phyloP scores from a whole-genome alignment of 2,888 invertebrate species.

The Andrena hattorfiana region DNA sequence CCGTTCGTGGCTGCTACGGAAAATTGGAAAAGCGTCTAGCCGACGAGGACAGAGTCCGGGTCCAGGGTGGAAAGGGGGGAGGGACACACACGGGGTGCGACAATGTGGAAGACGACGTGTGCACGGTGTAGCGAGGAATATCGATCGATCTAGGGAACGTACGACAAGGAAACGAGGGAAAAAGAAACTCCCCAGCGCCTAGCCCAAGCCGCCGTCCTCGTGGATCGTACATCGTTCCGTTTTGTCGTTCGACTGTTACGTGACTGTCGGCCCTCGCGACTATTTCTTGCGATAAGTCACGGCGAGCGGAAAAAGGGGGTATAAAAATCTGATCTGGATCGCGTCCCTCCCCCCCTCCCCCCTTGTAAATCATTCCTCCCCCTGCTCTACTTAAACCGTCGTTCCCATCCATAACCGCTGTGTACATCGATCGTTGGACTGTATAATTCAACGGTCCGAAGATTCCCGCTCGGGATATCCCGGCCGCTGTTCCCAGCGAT shows the following conservation, averaged over 20 bases:
- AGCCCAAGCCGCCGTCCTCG: constrained; percentile 17
- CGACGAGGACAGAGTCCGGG: constrained; percentile 46
- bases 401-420: constrained; percentile 38
- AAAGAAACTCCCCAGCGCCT: constrained; percentile 21
- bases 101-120: constrained; percentile 43
- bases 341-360: constrained; percentile 15
- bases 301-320: constrained; percentile 20
- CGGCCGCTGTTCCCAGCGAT: constrained; percentile 37
- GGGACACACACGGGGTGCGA: constrained; percentile 35
- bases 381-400: constrained; percentile 29
- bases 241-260: constrained; percentile 58
- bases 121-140: constrained; percentile 50
- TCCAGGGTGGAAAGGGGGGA: neutral
- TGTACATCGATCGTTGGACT: constrained; percentile 23
- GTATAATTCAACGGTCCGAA: constrained; percentile 3
- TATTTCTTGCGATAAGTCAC: constrained; percentile 61
- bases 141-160: constrained; percentile 64
- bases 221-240: constrained; percentile 65
- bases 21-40: constrained; percentile 73
- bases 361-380: constrained; percentile 45
- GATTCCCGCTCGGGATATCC: constrained; percentile 17
- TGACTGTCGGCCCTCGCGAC: constrained; percentile 52
- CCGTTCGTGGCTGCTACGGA: constrained; percentile 71
- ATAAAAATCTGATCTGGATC: constrained; percentile 55
- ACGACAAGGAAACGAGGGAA: constrained; percentile 28